Evolutionary conservation across 2,888 invertebrate species (phyloP).

Genomic region (Orchesellides sinensis): DNA sequence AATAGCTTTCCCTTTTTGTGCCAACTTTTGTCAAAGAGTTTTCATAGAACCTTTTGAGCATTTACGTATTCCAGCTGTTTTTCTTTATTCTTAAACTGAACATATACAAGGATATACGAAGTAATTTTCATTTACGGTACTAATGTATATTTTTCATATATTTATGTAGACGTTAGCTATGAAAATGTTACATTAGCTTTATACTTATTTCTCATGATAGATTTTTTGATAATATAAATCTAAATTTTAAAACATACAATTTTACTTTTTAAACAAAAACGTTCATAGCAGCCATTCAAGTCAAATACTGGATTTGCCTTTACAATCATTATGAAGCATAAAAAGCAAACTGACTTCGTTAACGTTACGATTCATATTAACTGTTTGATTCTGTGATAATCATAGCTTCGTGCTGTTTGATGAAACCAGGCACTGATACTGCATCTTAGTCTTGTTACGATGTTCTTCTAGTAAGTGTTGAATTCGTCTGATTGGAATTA

Average conservation of each 20-base stretch:
- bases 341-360: conserved; percentile 23
- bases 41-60: conserved; percentile 26
- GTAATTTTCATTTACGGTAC: too few species aligned
- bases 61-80: conserved; percentile 28
- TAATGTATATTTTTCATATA: too few species aligned
- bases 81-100: neutral
- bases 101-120: too few species aligned
- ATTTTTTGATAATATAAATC: too few species aligned
- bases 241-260: too few species aligned
- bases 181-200: too few species aligned
- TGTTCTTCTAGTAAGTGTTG: conserved; percentile 80
- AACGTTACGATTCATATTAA: neutral
- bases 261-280: too few species aligned
- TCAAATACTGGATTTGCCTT: neutral
- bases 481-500: conserved; percentile 79
- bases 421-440: conserved; percentile 70
- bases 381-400: conserved; percentile 8
- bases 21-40: conserved; percentile 42
- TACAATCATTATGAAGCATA: conserved; percentile 29
- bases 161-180: too few species aligned
- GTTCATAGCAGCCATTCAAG: too few species aligned
- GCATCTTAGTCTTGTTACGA: conserved; percentile 69
- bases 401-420: conserved; percentile 46
- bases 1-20: conserved; percentile 36
- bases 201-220: too few species aligned